These are phyloP conservation scores for Hydrophis major DNA, from an alignment of 2,797 vertebrate species.

Conservation along the genomic window DNA sequence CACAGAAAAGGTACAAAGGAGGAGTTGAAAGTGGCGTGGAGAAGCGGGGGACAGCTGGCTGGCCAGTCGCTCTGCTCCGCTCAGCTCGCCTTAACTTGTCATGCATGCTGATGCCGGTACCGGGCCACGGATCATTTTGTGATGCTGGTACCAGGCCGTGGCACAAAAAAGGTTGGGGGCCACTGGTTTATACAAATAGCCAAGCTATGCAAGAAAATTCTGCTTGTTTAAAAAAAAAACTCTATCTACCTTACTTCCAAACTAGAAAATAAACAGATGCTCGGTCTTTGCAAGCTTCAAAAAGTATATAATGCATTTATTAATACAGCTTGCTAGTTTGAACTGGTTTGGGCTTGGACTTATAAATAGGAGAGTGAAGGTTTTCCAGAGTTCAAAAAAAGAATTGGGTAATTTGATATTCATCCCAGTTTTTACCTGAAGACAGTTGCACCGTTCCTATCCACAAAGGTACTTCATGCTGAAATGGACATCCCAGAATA, in stretches of 20 bases:
- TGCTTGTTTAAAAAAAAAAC: background rate
- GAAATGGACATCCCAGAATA: background rate
- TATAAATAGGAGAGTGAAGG: background rate
- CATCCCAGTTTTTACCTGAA: background rate
- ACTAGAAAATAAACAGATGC: background rate
- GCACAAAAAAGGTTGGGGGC: too few relatives aligned
- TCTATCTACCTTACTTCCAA: background rate
- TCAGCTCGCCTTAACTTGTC: too few relatives aligned
- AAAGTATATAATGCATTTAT: background rate
- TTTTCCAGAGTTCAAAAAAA: background rate
- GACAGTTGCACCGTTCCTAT: background rate
- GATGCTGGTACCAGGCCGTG: too few relatives aligned
- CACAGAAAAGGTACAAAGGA: too few relatives aligned
- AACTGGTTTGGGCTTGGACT: background rate
- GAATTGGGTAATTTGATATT: background rate
- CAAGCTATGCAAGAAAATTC: background rate
- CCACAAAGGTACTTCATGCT: background rate
- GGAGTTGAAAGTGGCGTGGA: too few relatives aligned
- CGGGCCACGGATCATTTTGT: too few relatives aligned
- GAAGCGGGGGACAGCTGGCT: too few relatives aligned
- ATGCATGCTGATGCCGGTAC: too few relatives aligned
- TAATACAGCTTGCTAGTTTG: background rate
- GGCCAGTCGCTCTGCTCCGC: too few relatives aligned
- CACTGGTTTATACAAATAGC: background rate
- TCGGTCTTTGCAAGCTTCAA: background rate